A percentile compares a stretch with the other conserved stretches of the same genome.
Conservation (phyloP, 2,113 vertebrate species). For the Corvus hawaiiensis region DNA sequence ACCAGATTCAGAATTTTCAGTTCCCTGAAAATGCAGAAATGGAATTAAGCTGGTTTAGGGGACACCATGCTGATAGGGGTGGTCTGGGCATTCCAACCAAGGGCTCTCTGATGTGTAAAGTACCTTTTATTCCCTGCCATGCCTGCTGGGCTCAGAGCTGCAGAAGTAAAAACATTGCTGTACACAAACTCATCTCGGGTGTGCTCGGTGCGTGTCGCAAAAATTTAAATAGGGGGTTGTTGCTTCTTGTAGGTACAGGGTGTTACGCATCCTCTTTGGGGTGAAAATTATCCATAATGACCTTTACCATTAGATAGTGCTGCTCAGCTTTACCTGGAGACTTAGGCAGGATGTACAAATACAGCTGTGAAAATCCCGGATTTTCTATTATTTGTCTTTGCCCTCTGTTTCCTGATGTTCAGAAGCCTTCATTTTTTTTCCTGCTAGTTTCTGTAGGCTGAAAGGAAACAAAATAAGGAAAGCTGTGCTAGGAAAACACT, state of each 20-base stretch:
- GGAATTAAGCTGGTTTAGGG: neutral
- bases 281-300: neutral
- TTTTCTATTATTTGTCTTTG: neutral
- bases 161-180: no score
- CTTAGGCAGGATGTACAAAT: neutral
- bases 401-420: neutral
- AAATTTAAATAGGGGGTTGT: neutral
- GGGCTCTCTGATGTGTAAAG: neutral
- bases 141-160: neutral
- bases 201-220: accelerated
- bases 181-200: accelerated
- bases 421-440: neutral
- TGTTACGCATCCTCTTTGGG: neutral
- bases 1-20: neutral
- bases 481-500: neutral
- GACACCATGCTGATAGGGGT: neutral
- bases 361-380: neutral
- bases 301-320: neutral
- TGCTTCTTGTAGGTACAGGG: accelerated
- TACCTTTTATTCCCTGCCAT: neutral
- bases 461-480: neutral
- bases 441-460: neutral
- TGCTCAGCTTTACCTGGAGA: neutral
- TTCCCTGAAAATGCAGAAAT: neutral
- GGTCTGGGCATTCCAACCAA: neutral